Evolutionary conservation across 1,140 invertebrate species (phyloP).

Genomic region (Metopolophium dirhodum): DNA sequence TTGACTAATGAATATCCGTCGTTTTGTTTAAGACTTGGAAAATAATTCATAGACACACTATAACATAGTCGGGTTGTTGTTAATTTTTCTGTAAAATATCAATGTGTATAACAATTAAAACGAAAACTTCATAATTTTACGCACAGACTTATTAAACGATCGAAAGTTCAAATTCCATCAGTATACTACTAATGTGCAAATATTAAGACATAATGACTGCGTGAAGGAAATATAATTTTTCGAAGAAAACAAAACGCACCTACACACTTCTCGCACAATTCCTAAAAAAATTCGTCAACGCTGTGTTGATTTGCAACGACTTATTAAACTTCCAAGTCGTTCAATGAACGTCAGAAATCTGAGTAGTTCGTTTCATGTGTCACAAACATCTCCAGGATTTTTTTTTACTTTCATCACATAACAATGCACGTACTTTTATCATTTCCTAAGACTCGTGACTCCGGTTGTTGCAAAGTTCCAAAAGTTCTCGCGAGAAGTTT

Average conservation of each 20-base stretch:
- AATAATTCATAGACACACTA: neutral
- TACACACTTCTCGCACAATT: neutral
- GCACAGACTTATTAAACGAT: neutral
- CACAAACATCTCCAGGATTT: neutral
- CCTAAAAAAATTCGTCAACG: neutral
- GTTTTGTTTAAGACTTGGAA: neutral
- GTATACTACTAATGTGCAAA: neutral
- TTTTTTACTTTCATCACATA: neutral
- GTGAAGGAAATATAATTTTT: neutral
- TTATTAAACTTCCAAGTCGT: neutral
- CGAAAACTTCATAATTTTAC: neutral
- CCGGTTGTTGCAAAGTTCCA: neutral
- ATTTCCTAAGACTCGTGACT: neutral
- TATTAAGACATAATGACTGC: neutral
- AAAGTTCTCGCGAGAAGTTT: neutral
- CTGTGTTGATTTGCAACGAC: neutral
- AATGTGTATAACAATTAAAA: neutral
- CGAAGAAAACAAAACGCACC: neutral
- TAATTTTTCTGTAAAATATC: neutral
- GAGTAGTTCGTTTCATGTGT: neutral
- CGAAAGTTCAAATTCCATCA: neutral
- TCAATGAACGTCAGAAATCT: neutral
- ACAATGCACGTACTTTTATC: conserved; percentile 28
- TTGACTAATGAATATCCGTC: neutral
- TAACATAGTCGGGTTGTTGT: neutral